Conservation (phyloP, 2,797 vertebrate species). For the Triplophysa yarkandensis region DNA sequence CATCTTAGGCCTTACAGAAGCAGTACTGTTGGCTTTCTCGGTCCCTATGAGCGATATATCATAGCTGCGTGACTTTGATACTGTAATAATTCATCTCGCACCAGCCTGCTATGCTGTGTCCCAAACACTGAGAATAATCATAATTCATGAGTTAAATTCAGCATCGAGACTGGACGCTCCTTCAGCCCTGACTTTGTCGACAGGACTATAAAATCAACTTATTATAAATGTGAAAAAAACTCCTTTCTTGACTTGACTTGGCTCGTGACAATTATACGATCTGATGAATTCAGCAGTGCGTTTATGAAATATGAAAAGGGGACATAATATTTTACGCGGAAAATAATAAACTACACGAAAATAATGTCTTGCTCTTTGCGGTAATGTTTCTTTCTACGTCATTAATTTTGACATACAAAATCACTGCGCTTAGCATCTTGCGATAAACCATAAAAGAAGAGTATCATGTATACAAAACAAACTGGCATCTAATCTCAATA, state of each 20-base stretch:
- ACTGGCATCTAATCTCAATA: neutral
- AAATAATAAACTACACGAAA: constrained; percentile 35
- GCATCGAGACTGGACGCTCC: constrained; percentile 9
- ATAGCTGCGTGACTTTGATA: constrained; percentile 27
- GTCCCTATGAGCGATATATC: constrained; percentile 23
- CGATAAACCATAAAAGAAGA: neutral
- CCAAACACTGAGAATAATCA: constrained; percentile 44
- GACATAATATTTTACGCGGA: constrained; percentile 24
- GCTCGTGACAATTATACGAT: constrained; percentile 25
- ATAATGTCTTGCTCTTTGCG: constrained; percentile 30
- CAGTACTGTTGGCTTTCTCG: neutral
- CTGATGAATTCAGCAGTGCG: constrained; percentile 4
- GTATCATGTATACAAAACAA: neutral
- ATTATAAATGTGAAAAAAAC: constrained; percentile 36
- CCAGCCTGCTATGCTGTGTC: constrained; percentile 42
- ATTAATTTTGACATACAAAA: constrained; percentile 33
- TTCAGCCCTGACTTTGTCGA: constrained; percentile 37
- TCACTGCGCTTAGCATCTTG: neutral
- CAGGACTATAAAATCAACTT: constrained; percentile 29
- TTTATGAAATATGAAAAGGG: constrained; percentile 35
- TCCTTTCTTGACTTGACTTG: constrained; percentile 28
- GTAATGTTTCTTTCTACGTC: constrained; percentile 16
- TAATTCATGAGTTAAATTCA: constrained; percentile 49
- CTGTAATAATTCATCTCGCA: constrained; percentile 57
- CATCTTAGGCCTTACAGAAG: neutral